phyloP scores from a whole-genome alignment of 2,113 vertebrate species.

The Ammospiza nelsoni region DNA sequence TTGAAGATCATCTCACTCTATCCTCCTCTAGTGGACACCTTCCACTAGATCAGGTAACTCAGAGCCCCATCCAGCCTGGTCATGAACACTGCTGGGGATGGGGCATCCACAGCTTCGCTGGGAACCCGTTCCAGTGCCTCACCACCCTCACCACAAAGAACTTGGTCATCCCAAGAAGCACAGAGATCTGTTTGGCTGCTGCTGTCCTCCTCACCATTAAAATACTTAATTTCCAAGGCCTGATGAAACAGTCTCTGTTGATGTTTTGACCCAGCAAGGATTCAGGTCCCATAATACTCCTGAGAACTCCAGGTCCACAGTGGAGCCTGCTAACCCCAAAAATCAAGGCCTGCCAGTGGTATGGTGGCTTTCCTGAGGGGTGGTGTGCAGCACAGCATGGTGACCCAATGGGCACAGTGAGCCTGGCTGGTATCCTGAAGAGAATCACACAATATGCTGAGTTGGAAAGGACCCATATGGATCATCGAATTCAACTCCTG shows the following conservation, averaged over 20 bases:
- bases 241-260: fast-evolving
- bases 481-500: fast-evolving
- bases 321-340: neutral
- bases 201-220: fast-evolving
- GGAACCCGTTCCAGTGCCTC: neutral
- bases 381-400: neutral
- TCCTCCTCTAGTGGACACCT: neutral
- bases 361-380: neutral
- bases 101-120: neutral
- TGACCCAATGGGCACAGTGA: neutral
- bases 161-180: neutral
- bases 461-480: neutral
- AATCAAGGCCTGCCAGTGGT: fast-evolving
- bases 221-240: neutral
- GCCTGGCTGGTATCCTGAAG: too few relatives aligned
- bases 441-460: neutral
- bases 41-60: neutral
- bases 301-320: neutral
- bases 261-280: neutral
- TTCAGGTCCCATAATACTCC: fast-evolving
- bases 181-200: too few relatives aligned
- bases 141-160: neutral
- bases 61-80: neutral
- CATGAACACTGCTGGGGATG: neutral
- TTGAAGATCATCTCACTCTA: neutral